A percentile compares a stretch with the other conserved stretches of the same genome.
Conservation (phyloP, 2,888 invertebrate species). For the Caenorhabditis zanzibari region DNA sequence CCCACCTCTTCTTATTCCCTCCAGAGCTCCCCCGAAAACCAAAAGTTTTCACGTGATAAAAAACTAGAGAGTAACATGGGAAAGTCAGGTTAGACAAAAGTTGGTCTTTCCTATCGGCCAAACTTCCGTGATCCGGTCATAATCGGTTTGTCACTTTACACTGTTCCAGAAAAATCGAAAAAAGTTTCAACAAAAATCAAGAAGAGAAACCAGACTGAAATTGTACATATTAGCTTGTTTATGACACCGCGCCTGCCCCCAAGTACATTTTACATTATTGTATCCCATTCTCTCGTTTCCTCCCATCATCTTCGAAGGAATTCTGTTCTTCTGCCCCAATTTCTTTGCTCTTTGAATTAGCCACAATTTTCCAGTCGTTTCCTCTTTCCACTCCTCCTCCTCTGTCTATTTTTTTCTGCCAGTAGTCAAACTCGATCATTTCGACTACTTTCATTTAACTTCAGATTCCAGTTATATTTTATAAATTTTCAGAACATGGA, state of each 20-base stretch:
- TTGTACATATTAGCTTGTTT: constrained; percentile 48
- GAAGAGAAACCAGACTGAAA: constrained; percentile 37
- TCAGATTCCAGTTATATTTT: background rate
- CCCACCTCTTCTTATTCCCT: constrained; percentile 36
- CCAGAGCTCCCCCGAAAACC: constrained; percentile 3
- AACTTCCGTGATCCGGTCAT: constrained; percentile 26
- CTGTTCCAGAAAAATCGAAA: background rate
- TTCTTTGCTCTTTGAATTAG: constrained; percentile 41
- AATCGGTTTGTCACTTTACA: constrained; percentile 18
- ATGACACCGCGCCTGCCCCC: constrained; percentile 15
- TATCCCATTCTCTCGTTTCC: constrained; percentile 19
- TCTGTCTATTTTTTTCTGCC: background rate
- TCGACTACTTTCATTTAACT: background rate
- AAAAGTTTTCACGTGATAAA: constrained; percentile 56
- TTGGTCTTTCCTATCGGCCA: constrained; percentile 16
- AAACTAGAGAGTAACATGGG: constrained; percentile 33
- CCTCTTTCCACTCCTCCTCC: background rate
- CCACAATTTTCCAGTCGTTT: constrained; percentile 18
- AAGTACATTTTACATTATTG: constrained; percentile 19
- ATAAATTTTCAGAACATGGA: constrained; percentile 66
- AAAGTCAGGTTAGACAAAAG: constrained; percentile 22
- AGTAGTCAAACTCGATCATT: background rate
- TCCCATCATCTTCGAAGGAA: background rate
- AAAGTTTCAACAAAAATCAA: constrained; percentile 6
- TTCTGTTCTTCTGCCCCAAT: constrained; percentile 42